phyloP scores from a whole-genome alignment of 2,113 vertebrate species.

The Catagonus wagneri region DNA sequence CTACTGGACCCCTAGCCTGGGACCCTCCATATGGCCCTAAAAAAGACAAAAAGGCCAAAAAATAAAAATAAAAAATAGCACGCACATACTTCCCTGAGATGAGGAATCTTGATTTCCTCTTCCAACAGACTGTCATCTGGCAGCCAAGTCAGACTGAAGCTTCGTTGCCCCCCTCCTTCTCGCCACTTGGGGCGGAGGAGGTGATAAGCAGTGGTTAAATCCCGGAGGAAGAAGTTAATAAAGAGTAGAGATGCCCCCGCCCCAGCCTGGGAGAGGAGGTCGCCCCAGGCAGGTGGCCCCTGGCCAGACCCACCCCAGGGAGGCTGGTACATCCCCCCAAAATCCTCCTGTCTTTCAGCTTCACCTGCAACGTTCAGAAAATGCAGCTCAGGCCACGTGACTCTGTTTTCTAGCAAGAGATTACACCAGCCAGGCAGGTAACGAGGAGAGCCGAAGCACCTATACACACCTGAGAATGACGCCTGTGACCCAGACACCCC shows the following conservation, averaged over 20 bases:
- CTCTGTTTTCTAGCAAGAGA: constrained; percentile 58
- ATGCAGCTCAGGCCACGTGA: background rate
- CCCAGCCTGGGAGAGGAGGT: background rate
- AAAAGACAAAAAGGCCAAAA: too few relatives aligned
- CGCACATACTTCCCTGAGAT: background rate
- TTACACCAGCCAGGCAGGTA: constrained; percentile 71
- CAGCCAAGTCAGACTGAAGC: background rate
- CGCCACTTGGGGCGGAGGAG: background rate
- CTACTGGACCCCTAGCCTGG: too few relatives aligned
- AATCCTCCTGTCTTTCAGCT: background rate
- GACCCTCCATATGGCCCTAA: too few relatives aligned
- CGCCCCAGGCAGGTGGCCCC: background rate
- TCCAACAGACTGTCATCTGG: background rate
- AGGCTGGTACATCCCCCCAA: fast-evolving
- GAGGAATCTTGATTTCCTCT: background rate
- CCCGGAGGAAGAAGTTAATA: background rate
- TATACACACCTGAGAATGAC: constrained; percentile 55
- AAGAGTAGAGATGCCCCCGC: background rate
- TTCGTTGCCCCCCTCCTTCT: background rate
- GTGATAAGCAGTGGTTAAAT: background rate
- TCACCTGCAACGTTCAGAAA: background rate
- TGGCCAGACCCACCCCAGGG: fast-evolving
- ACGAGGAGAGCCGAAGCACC: constrained; percentile 65
- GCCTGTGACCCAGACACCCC: constrained; percentile 64
- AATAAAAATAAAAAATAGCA: too few relatives aligned